Conservation (phyloP, 2,113 vertebrate genomes). For the Hyperoodon ampullatus region DNA sequence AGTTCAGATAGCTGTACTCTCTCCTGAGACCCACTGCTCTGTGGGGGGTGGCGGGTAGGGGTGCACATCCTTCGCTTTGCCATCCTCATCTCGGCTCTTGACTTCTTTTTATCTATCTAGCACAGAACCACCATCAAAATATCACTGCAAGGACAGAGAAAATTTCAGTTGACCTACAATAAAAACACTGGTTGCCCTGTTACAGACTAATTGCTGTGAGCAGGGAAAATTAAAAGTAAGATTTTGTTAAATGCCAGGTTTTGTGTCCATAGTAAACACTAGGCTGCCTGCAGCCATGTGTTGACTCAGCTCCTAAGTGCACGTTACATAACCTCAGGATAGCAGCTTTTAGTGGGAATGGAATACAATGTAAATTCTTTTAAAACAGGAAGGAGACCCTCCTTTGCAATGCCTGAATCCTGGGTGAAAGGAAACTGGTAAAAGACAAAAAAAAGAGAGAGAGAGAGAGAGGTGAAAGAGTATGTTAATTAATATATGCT, state of each 20-base stretch:
- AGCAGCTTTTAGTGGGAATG: not conserved
- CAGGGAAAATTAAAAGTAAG: not conserved
- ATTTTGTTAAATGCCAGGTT: not conserved
- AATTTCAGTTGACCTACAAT: not conserved
- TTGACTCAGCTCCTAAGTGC: not conserved
- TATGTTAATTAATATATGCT: not conserved
- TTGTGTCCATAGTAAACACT: not conserved
- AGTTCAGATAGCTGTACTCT: not conserved
- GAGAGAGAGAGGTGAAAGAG: not conserved
- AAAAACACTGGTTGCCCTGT: not conserved
- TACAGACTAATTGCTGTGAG: not conserved
- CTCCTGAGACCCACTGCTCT: not conserved
- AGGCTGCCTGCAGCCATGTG: too few relatives aligned
- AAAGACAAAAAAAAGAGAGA: not conserved
- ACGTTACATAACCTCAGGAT: not conserved
- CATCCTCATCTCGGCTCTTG: not conserved
- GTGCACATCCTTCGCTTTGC: not conserved
- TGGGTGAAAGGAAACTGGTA: not conserved
- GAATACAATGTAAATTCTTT: not conserved
- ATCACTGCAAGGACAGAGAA: not conserved
- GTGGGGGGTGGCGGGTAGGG: rapidly evolving
- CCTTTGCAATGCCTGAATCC: not conserved
- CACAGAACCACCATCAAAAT: not conserved
- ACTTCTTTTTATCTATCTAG: not conserved
- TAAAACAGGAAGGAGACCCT: not conserved